Conservation (phyloP, 2,888 invertebrate genomes). For the Laothoe populi region DNA sequence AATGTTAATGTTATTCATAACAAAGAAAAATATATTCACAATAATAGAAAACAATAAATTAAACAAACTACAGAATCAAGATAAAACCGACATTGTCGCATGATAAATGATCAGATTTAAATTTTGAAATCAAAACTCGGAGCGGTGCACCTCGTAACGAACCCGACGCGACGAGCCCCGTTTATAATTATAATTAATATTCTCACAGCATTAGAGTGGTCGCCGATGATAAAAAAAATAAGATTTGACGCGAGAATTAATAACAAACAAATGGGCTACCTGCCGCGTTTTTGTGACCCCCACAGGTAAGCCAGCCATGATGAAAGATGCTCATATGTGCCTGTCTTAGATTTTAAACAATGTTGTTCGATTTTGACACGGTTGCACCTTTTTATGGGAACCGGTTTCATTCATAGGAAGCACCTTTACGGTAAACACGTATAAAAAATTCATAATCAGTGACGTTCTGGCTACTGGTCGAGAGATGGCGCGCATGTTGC, state of each 20-base stretch:
- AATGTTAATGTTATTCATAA: conserved; percentile 45
- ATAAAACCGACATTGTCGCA: conserved; percentile 81
- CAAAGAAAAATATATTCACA: conserved; percentile 31
- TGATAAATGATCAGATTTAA: conserved; percentile 83
- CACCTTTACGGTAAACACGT: conserved; percentile 53
- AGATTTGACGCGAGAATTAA: conserved; percentile 83
- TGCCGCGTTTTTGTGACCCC: conserved; percentile 81
- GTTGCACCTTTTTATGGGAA: conserved; percentile 75
- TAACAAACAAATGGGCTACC: conserved; percentile 86
- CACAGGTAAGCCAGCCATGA: conserved; percentile 78
- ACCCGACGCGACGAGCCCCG: conserved; percentile 78
- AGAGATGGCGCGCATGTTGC: conserved; percentile 21
- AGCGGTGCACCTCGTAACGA: conserved; percentile 70
- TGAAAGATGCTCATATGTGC: conserved; percentile 79
- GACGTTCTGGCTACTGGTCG: conserved; percentile 43
- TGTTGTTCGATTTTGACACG: conserved; percentile 79
- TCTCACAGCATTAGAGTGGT: conserved; percentile 83
- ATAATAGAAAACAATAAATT: conserved; percentile 56
- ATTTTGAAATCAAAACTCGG: conserved; percentile 75
- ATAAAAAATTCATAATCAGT: conserved; percentile 54
- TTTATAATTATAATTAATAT: conserved; percentile 85
- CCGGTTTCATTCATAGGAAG: conserved; percentile 74
- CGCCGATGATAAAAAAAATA: conserved; percentile 70
- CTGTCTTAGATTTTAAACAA: conserved; percentile 82
- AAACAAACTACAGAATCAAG: conserved; percentile 65